Conservation (phyloP, 2,797 vertebrate genomes). For the Psittacula derbiana region DNA sequence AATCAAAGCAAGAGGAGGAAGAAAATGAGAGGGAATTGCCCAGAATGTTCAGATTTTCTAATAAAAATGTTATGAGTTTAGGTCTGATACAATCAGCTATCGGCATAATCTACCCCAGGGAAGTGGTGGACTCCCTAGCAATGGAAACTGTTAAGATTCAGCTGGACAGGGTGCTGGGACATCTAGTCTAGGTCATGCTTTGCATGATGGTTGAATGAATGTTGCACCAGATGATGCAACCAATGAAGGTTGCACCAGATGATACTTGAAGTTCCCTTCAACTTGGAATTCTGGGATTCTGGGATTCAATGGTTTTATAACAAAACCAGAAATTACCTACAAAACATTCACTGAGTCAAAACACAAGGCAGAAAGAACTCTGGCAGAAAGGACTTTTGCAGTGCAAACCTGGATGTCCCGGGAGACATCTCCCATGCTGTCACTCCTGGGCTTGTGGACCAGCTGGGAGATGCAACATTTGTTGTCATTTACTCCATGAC, state of each 20-base stretch:
- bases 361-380: neutral
- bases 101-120: neutral
- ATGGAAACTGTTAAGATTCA: neutral
- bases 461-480: neutral
- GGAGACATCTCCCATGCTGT: neutral
- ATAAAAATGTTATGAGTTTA: neutral
- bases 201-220: no score
- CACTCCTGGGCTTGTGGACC: neutral
- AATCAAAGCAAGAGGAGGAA: neutral
- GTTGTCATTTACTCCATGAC: neutral
- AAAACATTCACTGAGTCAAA: neutral
- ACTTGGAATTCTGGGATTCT: neutral
- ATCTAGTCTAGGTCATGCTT: neutral
- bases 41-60: neutral
- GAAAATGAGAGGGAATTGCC: neutral
- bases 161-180: neutral
- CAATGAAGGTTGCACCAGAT: neutral
- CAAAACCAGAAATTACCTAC: neutral
- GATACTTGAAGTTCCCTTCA: neutral
- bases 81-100: neutral
- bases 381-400: neutral
- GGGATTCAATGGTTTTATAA: neutral
- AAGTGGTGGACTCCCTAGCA: neutral
- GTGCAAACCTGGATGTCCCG: neutral
- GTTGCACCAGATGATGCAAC: neutral